phyloP scores from a whole-genome alignment of 1,140 invertebrate species.

The Ptiloglossa arizonensis region DNA sequence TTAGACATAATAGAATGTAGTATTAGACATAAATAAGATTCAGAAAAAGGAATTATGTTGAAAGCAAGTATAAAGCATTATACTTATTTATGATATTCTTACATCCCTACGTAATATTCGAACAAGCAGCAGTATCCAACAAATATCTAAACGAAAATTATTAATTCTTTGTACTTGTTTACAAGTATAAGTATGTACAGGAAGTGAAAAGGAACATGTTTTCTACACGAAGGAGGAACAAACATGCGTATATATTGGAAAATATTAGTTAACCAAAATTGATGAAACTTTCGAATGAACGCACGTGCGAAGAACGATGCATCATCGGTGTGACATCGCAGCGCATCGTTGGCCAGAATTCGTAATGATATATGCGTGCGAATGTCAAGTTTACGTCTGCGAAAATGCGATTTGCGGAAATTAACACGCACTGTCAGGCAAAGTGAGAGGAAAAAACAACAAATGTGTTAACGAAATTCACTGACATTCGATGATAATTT shows the following conservation, averaged over 20 bases:
- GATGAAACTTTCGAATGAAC: conserved; percentile 39
- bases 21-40: too few species aligned
- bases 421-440: conserved; percentile 14
- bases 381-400: conserved; percentile 37
- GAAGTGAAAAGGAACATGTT: not conserved
- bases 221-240: not conserved
- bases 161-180: too few species aligned
- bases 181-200: not conserved
- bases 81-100: too few species aligned
- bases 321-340: conserved; percentile 30
- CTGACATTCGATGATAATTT: conserved; percentile 29
- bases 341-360: conserved; percentile 27
- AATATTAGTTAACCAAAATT: conserved; percentile 30
- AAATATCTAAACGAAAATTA: too few species aligned
- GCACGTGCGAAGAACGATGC: conserved; percentile 38
- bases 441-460: not conserved
- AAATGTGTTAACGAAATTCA: not conserved
- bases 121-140: too few species aligned
- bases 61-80: too few species aligned
- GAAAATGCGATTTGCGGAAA: conserved; percentile 29
- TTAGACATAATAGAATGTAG: too few species aligned
- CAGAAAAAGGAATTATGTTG: too few species aligned
- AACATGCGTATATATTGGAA: not conserved
- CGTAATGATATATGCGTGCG: conserved; percentile 36
- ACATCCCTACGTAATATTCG: too few species aligned